phyloP scores from a whole-genome alignment of 2,888 invertebrate species.

The Mythimna lalbum region DNA sequence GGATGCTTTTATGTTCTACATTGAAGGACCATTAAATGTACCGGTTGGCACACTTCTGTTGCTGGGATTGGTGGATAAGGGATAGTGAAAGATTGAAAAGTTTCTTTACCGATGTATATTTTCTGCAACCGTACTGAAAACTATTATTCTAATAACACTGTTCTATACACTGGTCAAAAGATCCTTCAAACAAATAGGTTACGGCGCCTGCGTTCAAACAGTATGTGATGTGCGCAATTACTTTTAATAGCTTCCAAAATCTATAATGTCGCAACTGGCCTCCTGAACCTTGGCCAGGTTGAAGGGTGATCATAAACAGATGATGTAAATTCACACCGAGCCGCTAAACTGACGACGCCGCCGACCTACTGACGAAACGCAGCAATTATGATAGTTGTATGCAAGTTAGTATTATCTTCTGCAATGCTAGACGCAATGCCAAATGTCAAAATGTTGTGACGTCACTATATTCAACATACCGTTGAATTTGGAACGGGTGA shows the following conservation, averaged over 20 bases:
- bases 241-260: constrained; percentile 33
- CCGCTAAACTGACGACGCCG: constrained; percentile 9
- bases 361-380: constrained; percentile 49
- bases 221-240: constrained; percentile 17
- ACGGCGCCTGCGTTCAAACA: constrained; percentile 4
- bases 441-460: constrained; percentile 44
- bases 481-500: background rate
- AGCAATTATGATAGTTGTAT: constrained; percentile 53
- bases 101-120: too few relatives aligned
- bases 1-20: background rate
- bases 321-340: constrained; percentile 56
- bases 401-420: constrained; percentile 46
- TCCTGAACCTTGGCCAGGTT: constrained; percentile 35
- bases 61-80: too few relatives aligned
- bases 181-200: constrained; percentile 15
- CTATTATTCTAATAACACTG: too few relatives aligned
- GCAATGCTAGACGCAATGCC: constrained; percentile 37
- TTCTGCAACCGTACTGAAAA: too few relatives aligned
- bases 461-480: background rate
- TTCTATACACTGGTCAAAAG: too few relatives aligned
- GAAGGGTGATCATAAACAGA: constrained; percentile 55
- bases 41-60: too few relatives aligned
- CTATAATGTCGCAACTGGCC: constrained; percentile 29
- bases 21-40: too few relatives aligned
- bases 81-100: too few relatives aligned